These are phyloP conservation scores for Phoebastria nigripes DNA, from an alignment of 2,797 vertebrate genomes.

Conservation along the genomic window DNA sequence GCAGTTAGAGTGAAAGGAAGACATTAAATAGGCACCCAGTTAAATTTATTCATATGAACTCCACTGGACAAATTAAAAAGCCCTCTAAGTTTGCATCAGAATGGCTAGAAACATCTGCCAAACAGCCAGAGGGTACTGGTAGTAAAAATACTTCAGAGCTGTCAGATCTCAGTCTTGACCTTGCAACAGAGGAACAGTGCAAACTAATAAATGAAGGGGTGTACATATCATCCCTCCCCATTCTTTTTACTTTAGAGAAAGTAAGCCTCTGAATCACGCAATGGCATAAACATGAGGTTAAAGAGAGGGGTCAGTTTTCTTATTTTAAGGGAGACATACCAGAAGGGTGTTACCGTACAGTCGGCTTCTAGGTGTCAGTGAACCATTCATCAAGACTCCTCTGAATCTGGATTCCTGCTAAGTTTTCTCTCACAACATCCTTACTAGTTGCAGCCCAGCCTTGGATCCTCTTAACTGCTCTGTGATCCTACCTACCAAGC, in stretches of 20 bases:
- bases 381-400: neutral
- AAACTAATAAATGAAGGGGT: neutral
- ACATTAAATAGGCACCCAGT: neutral
- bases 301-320: rapidly evolving
- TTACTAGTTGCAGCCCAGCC: neutral
- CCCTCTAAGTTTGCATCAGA: neutral
- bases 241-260: neutral
- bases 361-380: neutral
- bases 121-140: neutral
- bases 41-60: neutral
- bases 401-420: neutral
- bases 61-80: neutral
- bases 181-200: neutral
- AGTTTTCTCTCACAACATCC: neutral
- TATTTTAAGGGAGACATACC: neutral
- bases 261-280: neutral
- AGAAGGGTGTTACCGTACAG: neutral
- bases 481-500: neutral
- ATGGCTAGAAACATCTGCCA: neutral
- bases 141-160: neutral
- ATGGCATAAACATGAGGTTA: neutral
- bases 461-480: neutral
- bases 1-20: neutral
- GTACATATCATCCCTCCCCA: neutral
- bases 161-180: neutral